Conservation (phyloP, 2,888 invertebrate genomes). For the Papilio elwesi region DNA sequence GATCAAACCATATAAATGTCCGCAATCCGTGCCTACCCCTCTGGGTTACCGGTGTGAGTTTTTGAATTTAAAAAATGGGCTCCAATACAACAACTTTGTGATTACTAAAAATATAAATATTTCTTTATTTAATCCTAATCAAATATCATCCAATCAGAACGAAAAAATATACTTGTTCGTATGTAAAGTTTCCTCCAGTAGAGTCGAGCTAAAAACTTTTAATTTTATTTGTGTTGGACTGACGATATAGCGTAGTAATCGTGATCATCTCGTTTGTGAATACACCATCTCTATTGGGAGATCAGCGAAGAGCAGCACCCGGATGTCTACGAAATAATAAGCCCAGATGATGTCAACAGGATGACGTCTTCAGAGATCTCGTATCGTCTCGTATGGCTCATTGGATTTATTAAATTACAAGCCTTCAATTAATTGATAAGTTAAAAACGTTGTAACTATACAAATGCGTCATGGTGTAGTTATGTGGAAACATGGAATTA, state of each 20-base stretch:
- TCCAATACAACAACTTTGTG: too few relatives aligned
- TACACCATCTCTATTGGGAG: conserved; percentile 48
- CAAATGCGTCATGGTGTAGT: conserved; percentile 25
- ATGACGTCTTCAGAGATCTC: conserved; percentile 62
- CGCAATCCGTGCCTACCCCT: too few relatives aligned
- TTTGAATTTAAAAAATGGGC: too few relatives aligned
- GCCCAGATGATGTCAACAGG: conserved; percentile 75
- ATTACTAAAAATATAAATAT: too few relatives aligned
- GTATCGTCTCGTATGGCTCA: conserved; percentile 47
- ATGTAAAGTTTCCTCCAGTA: background rate
- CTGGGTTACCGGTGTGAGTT: too few relatives aligned
- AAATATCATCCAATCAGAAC: background rate
- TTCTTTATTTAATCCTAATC: too few relatives aligned
- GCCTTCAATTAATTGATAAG: conserved; percentile 34
- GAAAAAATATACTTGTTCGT: background rate
- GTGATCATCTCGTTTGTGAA: conserved; percentile 38
- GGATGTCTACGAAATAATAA: conserved; percentile 65
- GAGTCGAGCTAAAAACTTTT: background rate
- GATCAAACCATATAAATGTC: too few relatives aligned
- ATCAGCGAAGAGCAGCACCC: conserved; percentile 60
- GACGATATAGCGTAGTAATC: conserved; percentile 32
- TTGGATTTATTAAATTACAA: conserved; percentile 37
- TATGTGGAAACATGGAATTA: background rate
- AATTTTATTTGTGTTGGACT: conserved; percentile 20
- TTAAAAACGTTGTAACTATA: conserved; percentile 23